Evolutionary conservation across 2,797 vertebrate species (phyloP), one percentile per base, ranked within the genome.

Genomic region (Tragopan temminckii): DNA sequence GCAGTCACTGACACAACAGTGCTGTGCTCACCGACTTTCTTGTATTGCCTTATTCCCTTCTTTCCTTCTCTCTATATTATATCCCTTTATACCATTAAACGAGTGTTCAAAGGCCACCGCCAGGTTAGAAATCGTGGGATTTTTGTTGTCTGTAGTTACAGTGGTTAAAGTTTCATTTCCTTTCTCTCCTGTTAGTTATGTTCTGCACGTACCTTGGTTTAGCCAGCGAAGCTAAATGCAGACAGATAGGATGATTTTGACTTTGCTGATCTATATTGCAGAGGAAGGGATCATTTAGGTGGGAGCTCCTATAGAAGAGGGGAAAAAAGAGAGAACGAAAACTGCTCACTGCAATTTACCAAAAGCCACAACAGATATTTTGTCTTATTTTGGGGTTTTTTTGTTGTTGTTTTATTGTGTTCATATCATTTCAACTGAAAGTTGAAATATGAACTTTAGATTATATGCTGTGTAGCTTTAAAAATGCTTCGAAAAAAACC

Each of bases 301-400:
- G 76, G 42, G 94, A 93, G 78, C 18, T 77, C 14, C 13, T 45
- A 1, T 13, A 68, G 52, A 92, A 77, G 20, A 74, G 27, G 88
- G 90, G 89, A 6, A 58, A n/a, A 79, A 88, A 91, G 31, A 24
- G 46, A 92, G 82, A 81, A 36, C 35, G 40, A 85, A 83, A 92
- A 63, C 21, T 1, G 0, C 50, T 72, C 33, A 4, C 21, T 79
- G 72, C 64, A 45, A 45, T 69, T 88, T 83, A 67, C 63, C 46
- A 76, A 83, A 66, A 78, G 25, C 72, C 4, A 1, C 29, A 48
- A 46, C 50, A 58, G 85, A 52, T 27, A 19, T 35, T 64, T 62
- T 13, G 45, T 27, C 48, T 48, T 50, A 52, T 16, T 27, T 52
- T 45, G 20, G 24, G 20, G 24, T 25, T 38, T 66, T 42, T 16